Evolutionary conservation across 2,113 vertebrate genomes (phyloP), one percentile per base, ranked within the genome.

Genomic region (Peromyscus maniculatus): DNA sequence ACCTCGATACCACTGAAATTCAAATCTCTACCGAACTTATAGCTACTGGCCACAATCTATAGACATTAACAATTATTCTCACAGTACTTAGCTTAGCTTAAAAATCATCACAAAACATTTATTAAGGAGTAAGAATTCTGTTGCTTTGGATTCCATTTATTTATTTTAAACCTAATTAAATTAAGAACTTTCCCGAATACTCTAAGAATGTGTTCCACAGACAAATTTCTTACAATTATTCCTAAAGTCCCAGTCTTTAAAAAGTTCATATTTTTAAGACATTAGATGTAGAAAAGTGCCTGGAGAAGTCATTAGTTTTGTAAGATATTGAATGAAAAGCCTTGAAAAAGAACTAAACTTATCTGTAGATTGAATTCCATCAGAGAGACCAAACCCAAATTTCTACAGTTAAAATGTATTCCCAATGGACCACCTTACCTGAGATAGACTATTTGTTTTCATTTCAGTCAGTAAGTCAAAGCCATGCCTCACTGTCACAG

Each of bases 401-500:
- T 95, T 71, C 91, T 69, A 87, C 46, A 83, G n/a, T 82, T 87
- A 79, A 77, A 75, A 93, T 67, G 21, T 74, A 84, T 66, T 79
- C 9, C 19, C 69, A 55, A 77, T 39, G 80, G 16, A 75, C 3
- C 55, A 79, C 64, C 83, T 93, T 99, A 99, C 99, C 99, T 99
- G 99, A 93, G 99, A 97, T 7, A 98, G 39, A 97, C 97, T 99
- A 98, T 98, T 99, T 98, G 99, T 99, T 98, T 99, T 99, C 97
- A 99, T 99, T 98, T 99, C 99, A 3, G 99, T 98, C 0, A 99
- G 99, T 93, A 99, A 99, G 98, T 99, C 99, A 89, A 99, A 99
- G 33, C 99, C 99, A 0, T 99, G 99, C 39, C 99, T 99, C 83
- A 99, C 99, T 2, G 99, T 99, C 67, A 99, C 99, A 3, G 99